These are phyloP conservation scores for Asarcornis scutulata DNA, from an alignment of 2,113 vertebrate genomes.

Conservation along the genomic window DNA sequence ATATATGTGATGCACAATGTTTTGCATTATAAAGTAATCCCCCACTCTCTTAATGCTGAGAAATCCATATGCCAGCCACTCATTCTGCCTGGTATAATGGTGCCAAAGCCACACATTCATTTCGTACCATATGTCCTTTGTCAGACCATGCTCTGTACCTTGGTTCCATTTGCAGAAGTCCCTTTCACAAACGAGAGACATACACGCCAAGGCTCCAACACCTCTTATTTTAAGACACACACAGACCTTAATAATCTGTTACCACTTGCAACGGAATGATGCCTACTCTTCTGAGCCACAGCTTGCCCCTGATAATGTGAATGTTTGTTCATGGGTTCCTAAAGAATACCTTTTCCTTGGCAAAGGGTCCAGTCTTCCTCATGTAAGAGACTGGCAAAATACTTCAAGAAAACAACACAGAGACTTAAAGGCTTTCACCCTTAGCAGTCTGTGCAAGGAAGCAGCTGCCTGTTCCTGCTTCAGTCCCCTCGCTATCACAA, in stretches of 20 bases:
- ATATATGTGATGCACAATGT: background rate
- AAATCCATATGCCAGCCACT: background rate
- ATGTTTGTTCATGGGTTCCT: background rate
- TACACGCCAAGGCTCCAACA: background rate
- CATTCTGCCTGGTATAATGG: background rate
- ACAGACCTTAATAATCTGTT: background rate
- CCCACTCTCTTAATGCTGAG: background rate
- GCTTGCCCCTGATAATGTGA: background rate
- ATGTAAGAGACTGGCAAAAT: background rate
- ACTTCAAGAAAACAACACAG: background rate
- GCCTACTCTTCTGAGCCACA: background rate
- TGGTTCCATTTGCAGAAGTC: background rate
- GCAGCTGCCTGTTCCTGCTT: background rate
- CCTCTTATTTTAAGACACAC: background rate
- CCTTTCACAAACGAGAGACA: background rate
- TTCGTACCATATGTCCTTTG: background rate
- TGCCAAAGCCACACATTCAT: background rate
- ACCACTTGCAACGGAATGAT: background rate
- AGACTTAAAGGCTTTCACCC: background rate
- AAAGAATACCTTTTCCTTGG: background rate
- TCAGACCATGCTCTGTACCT: background rate
- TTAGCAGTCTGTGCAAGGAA: background rate
- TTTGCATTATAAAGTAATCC: background rate
- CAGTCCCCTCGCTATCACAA: background rate
- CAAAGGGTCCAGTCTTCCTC: background rate